A percentile compares a stretch with the other conserved stretches of the same genome.
These are phyloP conservation scores for Enteromius thamalakanensis DNA, from an alignment of 2,797 vertebrate species.

Conservation along the genomic window DNA sequence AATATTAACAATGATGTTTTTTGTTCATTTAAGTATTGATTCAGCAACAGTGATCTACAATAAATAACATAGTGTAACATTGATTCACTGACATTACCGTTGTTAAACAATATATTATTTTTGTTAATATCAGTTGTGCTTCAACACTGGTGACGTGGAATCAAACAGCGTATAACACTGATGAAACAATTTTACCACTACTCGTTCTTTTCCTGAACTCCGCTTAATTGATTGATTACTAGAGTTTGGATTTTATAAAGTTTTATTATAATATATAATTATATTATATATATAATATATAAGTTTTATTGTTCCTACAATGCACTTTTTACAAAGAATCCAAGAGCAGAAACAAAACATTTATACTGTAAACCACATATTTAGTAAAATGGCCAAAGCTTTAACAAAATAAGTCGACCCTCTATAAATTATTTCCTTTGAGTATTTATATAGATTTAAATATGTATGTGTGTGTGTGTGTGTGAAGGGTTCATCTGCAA, in stretches of 20 bases:
- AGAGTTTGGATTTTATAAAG: neutral
- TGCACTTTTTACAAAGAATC: neutral
- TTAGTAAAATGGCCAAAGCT: neutral
- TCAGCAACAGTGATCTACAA: neutral
- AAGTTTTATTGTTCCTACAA: too few relatives aligned
- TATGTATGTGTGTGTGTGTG: too few relatives aligned
- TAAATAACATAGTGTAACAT: neutral
- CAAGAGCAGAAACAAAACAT: neutral
- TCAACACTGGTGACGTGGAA: too few relatives aligned
- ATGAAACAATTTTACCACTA: too few relatives aligned
- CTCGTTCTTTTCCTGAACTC: slow-evolving; percentile 72
- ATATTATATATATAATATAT: too few relatives aligned
- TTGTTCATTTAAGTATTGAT: neutral
- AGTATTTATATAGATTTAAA: too few relatives aligned
- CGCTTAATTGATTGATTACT: slow-evolving; percentile 70
- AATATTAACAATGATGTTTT: neutral
- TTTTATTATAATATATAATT: neutral
- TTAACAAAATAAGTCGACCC: neutral
- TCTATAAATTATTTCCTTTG: neutral
- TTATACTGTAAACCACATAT: neutral
- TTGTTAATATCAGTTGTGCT: too few relatives aligned
- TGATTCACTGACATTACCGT: neutral
- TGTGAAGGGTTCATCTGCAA: too few relatives aligned
- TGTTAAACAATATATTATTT: too few relatives aligned
- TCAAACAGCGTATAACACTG: too few relatives aligned